phyloP scores from a whole-genome alignment of 2,888 invertebrate species.

The Sericinus montela region DNA sequence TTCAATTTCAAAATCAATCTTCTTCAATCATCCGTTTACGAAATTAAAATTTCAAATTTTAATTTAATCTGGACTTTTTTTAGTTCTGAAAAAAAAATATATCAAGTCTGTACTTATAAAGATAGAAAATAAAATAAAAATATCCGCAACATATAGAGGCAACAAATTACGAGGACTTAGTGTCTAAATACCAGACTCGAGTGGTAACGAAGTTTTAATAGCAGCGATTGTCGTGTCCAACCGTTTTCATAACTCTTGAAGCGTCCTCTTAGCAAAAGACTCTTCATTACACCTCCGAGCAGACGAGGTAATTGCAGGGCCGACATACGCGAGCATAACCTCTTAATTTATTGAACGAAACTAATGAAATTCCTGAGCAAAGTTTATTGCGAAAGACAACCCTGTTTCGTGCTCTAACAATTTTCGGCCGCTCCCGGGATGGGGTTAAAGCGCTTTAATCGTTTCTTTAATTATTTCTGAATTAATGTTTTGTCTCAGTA shows the following conservation, averaged over 20 bases:
- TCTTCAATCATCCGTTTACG: too few relatives aligned
- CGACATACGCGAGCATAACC: constrained; percentile 78
- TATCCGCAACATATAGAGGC: background rate
- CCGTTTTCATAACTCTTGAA: constrained; percentile 37
- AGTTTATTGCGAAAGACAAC: constrained; percentile 75
- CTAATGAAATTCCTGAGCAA: constrained; percentile 77
- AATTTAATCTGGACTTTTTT: too few relatives aligned
- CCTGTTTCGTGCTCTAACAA: constrained; percentile 67
- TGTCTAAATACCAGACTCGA: constrained; percentile 5
- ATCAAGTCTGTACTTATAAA: too few relatives aligned
- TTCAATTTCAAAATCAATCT: too few relatives aligned
- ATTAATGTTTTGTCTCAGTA: constrained; percentile 48
- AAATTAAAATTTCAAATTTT: too few relatives aligned
- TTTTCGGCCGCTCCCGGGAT: constrained; percentile 51
- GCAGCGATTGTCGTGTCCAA: constrained; percentile 18
- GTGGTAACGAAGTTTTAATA: constrained; percentile 14
- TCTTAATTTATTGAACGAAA: constrained; percentile 79
- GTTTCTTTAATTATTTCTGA: constrained; percentile 75
- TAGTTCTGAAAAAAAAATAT: too few relatives aligned
- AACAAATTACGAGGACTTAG: background rate
- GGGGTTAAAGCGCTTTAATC: constrained; percentile 57
- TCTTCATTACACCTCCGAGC: constrained; percentile 67
- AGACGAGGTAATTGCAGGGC: constrained; percentile 76
- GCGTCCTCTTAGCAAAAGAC: constrained; percentile 45
- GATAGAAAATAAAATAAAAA: too few relatives aligned